Evolutionary conservation across 2,797 vertebrate genomes (phyloP).

Genomic region (Coregonus sp.): DNA sequence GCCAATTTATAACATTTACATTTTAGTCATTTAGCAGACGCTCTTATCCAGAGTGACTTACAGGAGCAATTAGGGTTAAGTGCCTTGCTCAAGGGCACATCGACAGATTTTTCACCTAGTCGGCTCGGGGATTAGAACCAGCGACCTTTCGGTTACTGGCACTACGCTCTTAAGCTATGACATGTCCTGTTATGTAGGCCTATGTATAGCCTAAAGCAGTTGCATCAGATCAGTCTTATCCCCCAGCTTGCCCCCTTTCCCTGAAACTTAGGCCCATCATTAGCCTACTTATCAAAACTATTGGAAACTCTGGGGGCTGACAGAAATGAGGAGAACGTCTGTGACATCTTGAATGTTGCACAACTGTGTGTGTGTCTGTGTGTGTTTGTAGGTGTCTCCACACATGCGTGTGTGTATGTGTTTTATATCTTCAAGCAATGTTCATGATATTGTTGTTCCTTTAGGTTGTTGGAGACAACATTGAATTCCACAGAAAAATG

Average conservation of each 20-base stretch:
- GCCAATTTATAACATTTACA: neutral
- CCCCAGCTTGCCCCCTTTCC: too few relatives aligned
- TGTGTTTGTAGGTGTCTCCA: neutral
- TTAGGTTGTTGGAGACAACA: neutral
- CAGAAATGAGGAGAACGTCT: neutral
- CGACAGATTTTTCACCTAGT: too few relatives aligned
- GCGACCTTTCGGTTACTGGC: too few relatives aligned
- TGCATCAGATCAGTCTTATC: too few relatives aligned
- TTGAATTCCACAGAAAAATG: constrained; percentile 38
- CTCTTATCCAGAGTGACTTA: too few relatives aligned
- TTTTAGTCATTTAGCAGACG: too few relatives aligned
- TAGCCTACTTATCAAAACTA: neutral
- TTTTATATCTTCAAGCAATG: neutral
- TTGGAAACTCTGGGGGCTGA: neutral
- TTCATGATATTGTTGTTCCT: neutral
- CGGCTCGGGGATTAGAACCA: too few relatives aligned
- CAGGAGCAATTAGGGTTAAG: too few relatives aligned
- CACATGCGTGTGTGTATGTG: neutral
- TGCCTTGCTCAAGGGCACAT: too few relatives aligned
- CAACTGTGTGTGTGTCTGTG: neutral
- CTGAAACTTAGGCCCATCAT: neutral
- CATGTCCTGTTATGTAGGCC: neutral
- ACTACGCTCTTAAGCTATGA: too few relatives aligned
- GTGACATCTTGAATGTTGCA: neutral
- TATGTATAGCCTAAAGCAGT: neutral